A percentile compares a stretch with the other conserved stretches of the same genome.
phyloP scores from a whole-genome alignment of 2,888 invertebrate species.

The Therioaphis trifolii region DNA sequence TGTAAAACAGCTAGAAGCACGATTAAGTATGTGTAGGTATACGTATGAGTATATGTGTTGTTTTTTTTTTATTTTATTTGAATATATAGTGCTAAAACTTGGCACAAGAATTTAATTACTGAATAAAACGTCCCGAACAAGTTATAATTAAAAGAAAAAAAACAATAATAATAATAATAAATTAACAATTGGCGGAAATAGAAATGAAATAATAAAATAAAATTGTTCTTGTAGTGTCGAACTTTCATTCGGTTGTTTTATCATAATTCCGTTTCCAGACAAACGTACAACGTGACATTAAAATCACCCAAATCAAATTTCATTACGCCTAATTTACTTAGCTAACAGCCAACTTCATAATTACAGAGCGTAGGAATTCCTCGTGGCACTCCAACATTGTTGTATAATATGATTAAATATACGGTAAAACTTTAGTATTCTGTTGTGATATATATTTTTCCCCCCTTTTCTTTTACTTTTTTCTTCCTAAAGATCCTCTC shows the following conservation, averaged over 20 bases:
- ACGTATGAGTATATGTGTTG: too few species aligned
- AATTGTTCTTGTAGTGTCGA: not conserved
- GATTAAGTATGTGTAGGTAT: not conserved
- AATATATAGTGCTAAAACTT: not conserved
- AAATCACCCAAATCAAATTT: slow-evolving; percentile 56
- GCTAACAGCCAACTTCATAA: slow-evolving; percentile 44
- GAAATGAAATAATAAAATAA: not conserved
- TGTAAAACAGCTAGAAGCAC: not conserved
- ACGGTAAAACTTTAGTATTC: slow-evolving; percentile 44
- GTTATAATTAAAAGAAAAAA: slow-evolving; percentile 14
- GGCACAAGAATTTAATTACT: not conserved
- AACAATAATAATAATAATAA: not conserved
- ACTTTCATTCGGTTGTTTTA: slow-evolving; percentile 9
- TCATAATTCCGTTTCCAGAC: slow-evolving; percentile 7
- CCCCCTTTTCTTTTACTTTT: not conserved
- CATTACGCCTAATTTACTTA: slow-evolving; percentile 58
- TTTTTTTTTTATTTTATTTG: not conserved
- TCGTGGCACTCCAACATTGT: slow-evolving; percentile 36
- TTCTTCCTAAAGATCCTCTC: not conserved
- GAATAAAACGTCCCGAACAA: not conserved
- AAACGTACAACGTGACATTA: slow-evolving; percentile 36
- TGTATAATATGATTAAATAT: slow-evolving; percentile 50
- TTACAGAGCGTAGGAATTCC: slow-evolving; percentile 42
- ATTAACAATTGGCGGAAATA: not conserved
- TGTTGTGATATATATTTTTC: slow-evolving; percentile 39